These are phyloP conservation scores for Chelonoidis abingdonii DNA, from an alignment of 2,113 vertebrate species.

Conservation along the genomic window DNA sequence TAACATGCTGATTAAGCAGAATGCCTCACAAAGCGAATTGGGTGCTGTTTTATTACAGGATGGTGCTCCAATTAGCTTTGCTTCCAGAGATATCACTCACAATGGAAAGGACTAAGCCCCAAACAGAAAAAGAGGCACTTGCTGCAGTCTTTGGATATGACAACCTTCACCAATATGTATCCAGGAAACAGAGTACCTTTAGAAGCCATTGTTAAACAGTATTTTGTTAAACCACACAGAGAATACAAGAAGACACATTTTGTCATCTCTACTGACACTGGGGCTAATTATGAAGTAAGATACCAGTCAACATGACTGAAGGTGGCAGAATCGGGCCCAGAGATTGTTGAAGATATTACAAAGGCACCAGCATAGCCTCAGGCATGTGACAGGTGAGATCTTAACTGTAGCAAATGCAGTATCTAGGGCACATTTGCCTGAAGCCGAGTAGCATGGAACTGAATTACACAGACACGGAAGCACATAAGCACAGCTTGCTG, in stretches of 20 bases:
- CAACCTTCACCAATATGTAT: slow-evolving; percentile 51
- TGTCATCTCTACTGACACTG: background rate
- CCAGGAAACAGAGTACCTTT: slow-evolving; percentile 52
- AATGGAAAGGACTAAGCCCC: slow-evolving; percentile 35
- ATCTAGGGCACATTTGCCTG: slow-evolving; percentile 28
- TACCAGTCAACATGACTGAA: slow-evolving; percentile 48
- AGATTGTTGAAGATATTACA: slow-evolving; percentile 50
- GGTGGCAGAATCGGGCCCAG: slow-evolving; percentile 38
- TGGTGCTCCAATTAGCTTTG: slow-evolving; percentile 61
- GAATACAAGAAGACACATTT: slow-evolving; percentile 50
- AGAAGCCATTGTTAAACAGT: slow-evolving; percentile 58
- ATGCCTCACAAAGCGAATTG: slow-evolving; percentile 42
- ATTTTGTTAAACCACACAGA: slow-evolving; percentile 49
- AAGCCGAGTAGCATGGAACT: background rate
- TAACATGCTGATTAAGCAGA: slow-evolving; percentile 40
- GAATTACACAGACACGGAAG: background rate
- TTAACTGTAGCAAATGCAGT: slow-evolving; percentile 55
- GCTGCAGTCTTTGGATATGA: slow-evolving; percentile 25
- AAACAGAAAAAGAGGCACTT: slow-evolving; percentile 38
- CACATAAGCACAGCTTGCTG: background rate
- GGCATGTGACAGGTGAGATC: slow-evolving; percentile 34
- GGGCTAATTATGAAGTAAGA: slow-evolving; percentile 6
- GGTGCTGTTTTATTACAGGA: slow-evolving; percentile 66
- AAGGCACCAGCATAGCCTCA: background rate
- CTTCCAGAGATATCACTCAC: slow-evolving; percentile 45